Conservation (phyloP, 2,113 vertebrate species). For the Arenaria interpres region DNA sequence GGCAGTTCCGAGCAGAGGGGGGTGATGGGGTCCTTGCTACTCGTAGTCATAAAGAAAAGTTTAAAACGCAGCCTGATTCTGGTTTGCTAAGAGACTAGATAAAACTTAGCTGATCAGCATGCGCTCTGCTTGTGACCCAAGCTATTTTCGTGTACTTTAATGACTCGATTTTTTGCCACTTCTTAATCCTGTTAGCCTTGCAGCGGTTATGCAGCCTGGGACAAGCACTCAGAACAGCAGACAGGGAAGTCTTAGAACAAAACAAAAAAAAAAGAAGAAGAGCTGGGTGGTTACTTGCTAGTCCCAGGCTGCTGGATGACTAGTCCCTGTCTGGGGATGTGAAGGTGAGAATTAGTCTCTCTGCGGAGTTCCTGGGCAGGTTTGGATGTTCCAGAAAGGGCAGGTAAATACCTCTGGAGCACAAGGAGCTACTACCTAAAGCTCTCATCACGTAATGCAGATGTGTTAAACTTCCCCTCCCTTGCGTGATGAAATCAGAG, state of each 20-base stretch:
- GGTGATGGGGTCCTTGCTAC: background rate
- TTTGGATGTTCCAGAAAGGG: background rate
- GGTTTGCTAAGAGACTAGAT: background rate
- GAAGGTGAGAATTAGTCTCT: background rate
- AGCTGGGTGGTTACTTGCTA: background rate
- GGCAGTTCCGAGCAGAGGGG: background rate
- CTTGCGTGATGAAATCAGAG: background rate
- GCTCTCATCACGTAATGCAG: background rate
- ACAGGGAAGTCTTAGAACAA: background rate
- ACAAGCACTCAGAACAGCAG: background rate
- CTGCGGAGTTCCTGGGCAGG: background rate
- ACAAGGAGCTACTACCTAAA: background rate
- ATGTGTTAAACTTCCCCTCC: background rate
- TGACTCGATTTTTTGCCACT: background rate
- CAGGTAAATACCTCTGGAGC: background rate
- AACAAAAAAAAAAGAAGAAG: background rate
- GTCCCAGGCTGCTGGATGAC: background rate
- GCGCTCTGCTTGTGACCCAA: background rate
- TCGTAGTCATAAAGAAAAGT: background rate
- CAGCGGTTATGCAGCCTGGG: background rate
- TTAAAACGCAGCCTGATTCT: background rate
- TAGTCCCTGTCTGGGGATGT: background rate
- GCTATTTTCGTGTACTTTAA: background rate
- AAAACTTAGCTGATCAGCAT: background rate
- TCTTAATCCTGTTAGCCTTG: constrained; percentile 14